These are phyloP conservation scores for Ailurus styani DNA, from an alignment of 2,113 vertebrate species.

Conservation along the genomic window DNA sequence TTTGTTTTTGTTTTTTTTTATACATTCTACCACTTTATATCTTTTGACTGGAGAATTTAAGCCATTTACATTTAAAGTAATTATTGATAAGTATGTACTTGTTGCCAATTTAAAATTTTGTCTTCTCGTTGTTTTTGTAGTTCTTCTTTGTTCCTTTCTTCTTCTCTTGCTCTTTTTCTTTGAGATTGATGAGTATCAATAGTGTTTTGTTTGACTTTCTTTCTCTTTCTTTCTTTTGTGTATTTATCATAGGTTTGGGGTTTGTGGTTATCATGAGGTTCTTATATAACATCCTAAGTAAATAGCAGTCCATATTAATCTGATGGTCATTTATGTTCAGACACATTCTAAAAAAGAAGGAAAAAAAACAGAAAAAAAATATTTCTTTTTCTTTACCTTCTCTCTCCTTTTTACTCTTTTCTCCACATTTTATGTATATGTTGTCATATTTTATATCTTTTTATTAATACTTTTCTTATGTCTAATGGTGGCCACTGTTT, in stretches of 20 bases:
- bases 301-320: not conserved
- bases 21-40: not conserved
- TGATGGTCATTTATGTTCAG: not conserved
- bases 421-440: not conserved
- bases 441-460: not conserved
- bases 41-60: not conserved
- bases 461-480: not conserved
- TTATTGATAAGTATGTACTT: not conserved
- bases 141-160: not conserved
- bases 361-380: not conserved
- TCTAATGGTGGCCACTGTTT: not conserved
- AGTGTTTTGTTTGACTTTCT: not conserved
- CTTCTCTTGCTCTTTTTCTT: not conserved
- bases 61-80: not conserved
- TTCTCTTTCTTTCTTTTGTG: not conserved
- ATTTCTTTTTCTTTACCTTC: not conserved
- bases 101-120: not conserved
- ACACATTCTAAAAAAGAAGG: not conserved
- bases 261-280: not conserved
- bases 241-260: not conserved
- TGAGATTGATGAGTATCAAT: not conserved
- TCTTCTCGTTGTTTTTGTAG: not conserved
- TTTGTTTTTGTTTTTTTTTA: not conserved
- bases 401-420: not conserved
- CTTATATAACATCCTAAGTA: not conserved